Evolutionary conservation across 1,140 invertebrate species (phyloP), one percentile per base, ranked within the genome.

Genomic region (Atta texana): DNA sequence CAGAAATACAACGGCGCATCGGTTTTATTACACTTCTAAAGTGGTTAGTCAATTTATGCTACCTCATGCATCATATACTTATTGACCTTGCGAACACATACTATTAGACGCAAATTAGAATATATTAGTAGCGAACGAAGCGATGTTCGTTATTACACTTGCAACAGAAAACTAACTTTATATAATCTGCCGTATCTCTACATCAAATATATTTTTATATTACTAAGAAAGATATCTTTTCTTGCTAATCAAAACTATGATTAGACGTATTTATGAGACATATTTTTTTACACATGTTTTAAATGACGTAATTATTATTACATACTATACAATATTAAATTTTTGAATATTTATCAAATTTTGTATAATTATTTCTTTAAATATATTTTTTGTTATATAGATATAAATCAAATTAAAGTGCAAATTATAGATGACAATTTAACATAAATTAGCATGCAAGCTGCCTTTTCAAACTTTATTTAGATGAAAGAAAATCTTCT

Each of bases 1-100:
- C 55, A 75, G 55, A 61, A 84, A 75, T 75, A 74, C 21, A 24
- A 55, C 14, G 1, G 18, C 21, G 39, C 64, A n/a, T 72, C 8
- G 14, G 8, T 28, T 39, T 85, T 85, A 80, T 69, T 24, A 81
- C 24, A 74, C 49, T 24, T 78, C 34, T 21, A 51, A 21, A 72
- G 14, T 53, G 34, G 51, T 68, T 53, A 78, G 31, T 12, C 64
- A 68, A 64, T 87, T 87, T 85, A 63, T 90, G 87, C 85, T 88
- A 88, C 24, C 77, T 87, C 90, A 91, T 91, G 51, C 71, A 75
- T 63, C 53, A 51, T 44, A 85, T 75, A 53, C 18, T 78, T 72
- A 74, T 64, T 77, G 87, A 81, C 86, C 87, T 91, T 87, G 89
- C 51, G 4, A 24, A 2, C 66, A 69, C 39, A 81, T 66, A 75